Conservation (phyloP, 2,888 invertebrate species). For the Himalopsyche japonica region DNA sequence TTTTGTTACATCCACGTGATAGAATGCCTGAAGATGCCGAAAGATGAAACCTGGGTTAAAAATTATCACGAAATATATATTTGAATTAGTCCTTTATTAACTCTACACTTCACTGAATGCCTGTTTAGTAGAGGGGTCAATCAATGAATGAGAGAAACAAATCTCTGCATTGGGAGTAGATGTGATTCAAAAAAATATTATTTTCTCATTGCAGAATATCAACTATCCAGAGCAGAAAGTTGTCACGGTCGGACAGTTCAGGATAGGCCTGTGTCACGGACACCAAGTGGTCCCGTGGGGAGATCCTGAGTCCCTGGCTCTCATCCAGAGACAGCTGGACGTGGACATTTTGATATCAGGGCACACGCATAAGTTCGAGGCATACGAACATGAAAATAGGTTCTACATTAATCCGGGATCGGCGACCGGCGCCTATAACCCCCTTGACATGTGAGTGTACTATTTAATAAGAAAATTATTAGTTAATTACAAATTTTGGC, state of each 20-base stretch:
- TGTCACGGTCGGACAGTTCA: conserved; percentile 97
- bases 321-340: conserved; percentile 94
- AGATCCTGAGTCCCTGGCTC: conserved; percentile 88
- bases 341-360: conserved; percentile 99
- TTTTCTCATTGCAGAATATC: conserved; percentile 68
- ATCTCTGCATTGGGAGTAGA: too few relatives aligned
- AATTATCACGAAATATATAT: too few relatives aligned
- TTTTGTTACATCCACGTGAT: too few relatives aligned
- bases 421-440: conserved; percentile 96
- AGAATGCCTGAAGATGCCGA: too few relatives aligned
- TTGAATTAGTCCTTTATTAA: too few relatives aligned
- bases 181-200: neutral
- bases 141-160: too few relatives aligned
- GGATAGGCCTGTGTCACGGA: conserved; percentile 96
- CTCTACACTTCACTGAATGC: too few relatives aligned
- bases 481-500: too few relatives aligned
- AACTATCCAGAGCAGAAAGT: conserved; percentile 98
- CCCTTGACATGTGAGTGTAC: conserved; percentile 77
- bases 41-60: too few relatives aligned
- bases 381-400: conserved; percentile 97
- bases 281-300: conserved; percentile 99
- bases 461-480: too few relatives aligned
- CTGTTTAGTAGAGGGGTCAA: too few relatives aligned
- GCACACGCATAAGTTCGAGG: conserved; percentile 97
- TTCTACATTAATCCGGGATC: conserved; percentile 99